Base-by-base conservation (phyloP, 2,888 invertebrate genomes). In the Arctia plantaginis region DNA sequence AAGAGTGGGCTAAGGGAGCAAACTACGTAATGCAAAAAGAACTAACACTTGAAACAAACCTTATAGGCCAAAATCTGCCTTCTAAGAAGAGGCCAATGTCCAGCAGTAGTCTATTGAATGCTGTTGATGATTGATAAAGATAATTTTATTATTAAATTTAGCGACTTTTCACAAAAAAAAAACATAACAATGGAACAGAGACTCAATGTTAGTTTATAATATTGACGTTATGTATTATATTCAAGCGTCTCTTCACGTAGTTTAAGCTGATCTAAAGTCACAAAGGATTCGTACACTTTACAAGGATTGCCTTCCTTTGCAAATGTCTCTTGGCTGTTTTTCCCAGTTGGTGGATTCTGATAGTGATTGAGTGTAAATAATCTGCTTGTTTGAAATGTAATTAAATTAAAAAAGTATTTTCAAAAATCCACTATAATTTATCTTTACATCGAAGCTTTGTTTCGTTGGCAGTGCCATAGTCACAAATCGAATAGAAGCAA, bases 261-360 rank as follows among this genome's bases (percentile, higher is more conserved):
- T 80, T 78, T 80, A 80, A 82, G 83, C 82, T 80, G 79, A 83
- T 82, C 77, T 77, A 51, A 51, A 80, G 82, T 85, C 87, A 84
- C 87, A 88, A 88, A 88, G 88, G 85, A 84, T 82, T 83, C 81
- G 74, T 71, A 76, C 79, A 85, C 84, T 88, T 85, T 80, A 82
- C 79, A 78, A 78, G 79, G 82, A 88, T 87, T 87, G 84, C 80
- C 86, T 84, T 82, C 76, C 86, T 88, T 85, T 83, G 85, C 80
- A 83, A 86, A 85, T 78, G 79, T 80, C 82, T 80, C 67, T 77
- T 44, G 72, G n/a, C n/a, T n/a, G n/a, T n/a, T n/a, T n/a, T n/a
- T n/a, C n/a, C n/a, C n/a, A 47, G 47, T 47, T 18, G 47, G 1
- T 47, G 47, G 6, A 4, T 20, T 44, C 44, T 15, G 20, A 47